A percentile compares a stretch with the other conserved stretches of the same genome.
Evolutionary conservation across 2,797 vertebrate species (phyloP).

Genomic region (Falco peregrinus): DNA sequence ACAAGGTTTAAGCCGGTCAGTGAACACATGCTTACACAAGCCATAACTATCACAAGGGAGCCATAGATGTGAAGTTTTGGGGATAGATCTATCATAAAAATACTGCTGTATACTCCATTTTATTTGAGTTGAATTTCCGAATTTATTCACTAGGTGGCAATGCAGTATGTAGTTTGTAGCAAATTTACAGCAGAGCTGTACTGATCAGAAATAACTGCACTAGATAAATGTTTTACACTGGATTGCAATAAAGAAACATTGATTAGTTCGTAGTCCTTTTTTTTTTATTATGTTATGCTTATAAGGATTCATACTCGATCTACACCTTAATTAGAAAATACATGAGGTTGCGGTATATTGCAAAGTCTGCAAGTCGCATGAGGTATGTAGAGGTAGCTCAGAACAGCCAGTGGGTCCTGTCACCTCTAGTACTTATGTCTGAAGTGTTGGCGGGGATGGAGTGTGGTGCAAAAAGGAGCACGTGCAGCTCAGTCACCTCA

Average conservation of each 20-base stretch:
- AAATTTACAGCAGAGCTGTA: background rate
- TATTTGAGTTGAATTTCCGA: background rate
- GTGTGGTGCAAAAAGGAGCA: background rate
- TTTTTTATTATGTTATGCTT: background rate
- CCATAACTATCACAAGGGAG: background rate
- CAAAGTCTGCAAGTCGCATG: background rate
- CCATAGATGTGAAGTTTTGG: background rate
- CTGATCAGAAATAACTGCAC: background rate
- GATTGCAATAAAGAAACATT: background rate
- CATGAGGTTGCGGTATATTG: background rate
- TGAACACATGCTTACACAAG: background rate
- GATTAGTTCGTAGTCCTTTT: background rate
- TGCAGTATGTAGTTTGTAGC: background rate
- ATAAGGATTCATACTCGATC: background rate
- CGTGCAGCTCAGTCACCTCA: background rate
- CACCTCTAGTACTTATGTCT: background rate
- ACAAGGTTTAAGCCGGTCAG: background rate
- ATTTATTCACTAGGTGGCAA: conserved; percentile 53
- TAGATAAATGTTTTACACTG: background rate
- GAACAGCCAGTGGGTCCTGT: background rate
- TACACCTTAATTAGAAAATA: background rate
- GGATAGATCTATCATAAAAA: background rate
- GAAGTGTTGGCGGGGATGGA: background rate
- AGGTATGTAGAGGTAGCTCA: background rate
- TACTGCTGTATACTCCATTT: background rate